phyloP scores from a whole-genome alignment of 2,888 invertebrate species.

The Bimastos eiseni region DNA sequence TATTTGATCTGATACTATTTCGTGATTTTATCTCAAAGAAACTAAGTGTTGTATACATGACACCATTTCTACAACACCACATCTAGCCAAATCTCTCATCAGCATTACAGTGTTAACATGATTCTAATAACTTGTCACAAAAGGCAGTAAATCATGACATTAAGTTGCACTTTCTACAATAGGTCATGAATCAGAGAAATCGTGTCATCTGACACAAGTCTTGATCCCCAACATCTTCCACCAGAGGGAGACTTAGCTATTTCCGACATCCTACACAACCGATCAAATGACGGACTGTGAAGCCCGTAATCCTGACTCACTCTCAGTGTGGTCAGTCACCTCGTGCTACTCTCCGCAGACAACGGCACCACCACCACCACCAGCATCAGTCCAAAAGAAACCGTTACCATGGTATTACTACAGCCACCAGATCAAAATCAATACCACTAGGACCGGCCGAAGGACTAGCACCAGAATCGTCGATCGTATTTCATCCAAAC shows the following conservation, averaged over 20 bases:
- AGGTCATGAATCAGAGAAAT: background rate
- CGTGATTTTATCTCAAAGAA: too few species aligned
- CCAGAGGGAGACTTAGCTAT: background rate
- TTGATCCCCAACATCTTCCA: background rate
- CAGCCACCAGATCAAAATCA: slow-evolving; percentile 13
- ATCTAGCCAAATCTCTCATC: too few species aligned
- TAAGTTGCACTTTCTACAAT: background rate
- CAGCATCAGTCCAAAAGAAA: background rate
- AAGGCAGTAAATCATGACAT: too few species aligned
- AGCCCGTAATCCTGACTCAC: background rate
- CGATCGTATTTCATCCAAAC: background rate
- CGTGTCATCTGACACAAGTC: background rate
- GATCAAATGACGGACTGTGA: background rate
- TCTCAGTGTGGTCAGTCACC: background rate
- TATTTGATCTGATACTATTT: too few species aligned
- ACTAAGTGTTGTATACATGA: too few species aligned
- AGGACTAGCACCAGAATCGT: background rate
- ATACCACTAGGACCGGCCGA: background rate
- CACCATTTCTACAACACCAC: too few species aligned
- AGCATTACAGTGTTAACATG: too few species aligned
- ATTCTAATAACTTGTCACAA: too few species aligned
- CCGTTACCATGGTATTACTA: background rate
- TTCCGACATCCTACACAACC: background rate
- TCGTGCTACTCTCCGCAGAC: background rate
- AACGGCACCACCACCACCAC: background rate